These are phyloP conservation scores for Ornithoptera priamus DNA, from an alignment of 2,888 invertebrate genomes.

Conservation along the genomic window DNA sequence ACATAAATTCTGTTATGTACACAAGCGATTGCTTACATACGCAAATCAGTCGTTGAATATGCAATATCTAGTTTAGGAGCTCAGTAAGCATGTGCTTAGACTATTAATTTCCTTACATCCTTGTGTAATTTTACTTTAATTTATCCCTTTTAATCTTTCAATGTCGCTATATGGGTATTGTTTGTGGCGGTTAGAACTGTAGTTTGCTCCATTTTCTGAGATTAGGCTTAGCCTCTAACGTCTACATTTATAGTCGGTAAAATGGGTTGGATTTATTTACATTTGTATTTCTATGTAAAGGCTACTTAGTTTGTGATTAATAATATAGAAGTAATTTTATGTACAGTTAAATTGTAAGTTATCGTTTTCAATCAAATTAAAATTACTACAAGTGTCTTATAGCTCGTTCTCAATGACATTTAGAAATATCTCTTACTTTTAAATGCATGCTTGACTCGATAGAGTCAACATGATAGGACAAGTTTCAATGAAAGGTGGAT, in stretches of 20 bases:
- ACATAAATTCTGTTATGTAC: conserved; percentile 61
- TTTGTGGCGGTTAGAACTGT: conserved; percentile 25
- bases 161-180: conserved; percentile 22
- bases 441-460: no score
- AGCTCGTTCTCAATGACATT: no score
- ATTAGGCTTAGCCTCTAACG: conserved; percentile 12
- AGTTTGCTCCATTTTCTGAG: conserved; percentile 13
- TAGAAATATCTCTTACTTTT: no score
- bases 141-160: conserved; percentile 32
- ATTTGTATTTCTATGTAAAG: background rate
- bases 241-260: background rate
- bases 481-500: no score
- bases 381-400: background rate
- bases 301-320: background rate
- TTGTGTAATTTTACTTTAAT: conserved; percentile 39
- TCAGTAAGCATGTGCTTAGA: conserved; percentile 76
- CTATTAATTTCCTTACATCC: conserved; percentile 68
- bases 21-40: conserved; percentile 77
- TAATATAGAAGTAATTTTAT: background rate
- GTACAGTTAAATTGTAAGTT: background rate
- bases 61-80: conserved; percentile 75
- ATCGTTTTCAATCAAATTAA: background rate
- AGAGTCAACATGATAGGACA: no score
- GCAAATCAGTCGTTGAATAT: conserved; percentile 79
- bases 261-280: background rate